Evolutionary conservation across 1,140 invertebrate species (phyloP).

Genomic region (Trinorchestia longiramus): DNA sequence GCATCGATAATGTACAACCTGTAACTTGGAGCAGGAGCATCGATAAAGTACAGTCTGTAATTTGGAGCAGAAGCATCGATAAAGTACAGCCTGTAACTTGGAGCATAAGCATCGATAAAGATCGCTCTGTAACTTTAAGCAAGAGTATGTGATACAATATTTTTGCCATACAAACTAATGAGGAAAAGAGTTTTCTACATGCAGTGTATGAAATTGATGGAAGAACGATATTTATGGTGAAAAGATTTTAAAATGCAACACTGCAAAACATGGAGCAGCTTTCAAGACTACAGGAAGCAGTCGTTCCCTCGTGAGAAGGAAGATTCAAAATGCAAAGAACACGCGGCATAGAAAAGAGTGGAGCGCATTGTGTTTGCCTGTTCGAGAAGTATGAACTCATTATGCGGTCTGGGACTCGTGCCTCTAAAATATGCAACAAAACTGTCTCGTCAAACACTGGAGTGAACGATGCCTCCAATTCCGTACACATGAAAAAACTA

Average conservation of each 20-base stretch:
- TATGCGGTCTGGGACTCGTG: neutral
- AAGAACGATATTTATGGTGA: neutral
- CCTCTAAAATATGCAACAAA: conserved; percentile 18
- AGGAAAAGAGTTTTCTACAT: neutral
- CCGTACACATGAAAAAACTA: neutral
- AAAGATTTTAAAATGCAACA: neutral
- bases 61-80: neutral
- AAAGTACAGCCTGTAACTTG: neutral
- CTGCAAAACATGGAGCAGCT: neutral
- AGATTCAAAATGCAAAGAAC: neutral
- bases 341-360: neutral
- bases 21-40: neutral
- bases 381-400: neutral
- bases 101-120: neutral
- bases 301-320: neutral
- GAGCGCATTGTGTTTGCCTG: neutral
- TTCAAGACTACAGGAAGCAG: neutral
- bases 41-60: neutral
- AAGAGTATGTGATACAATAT: neutral
- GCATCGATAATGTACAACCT: neutral
- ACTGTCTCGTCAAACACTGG: neutral
- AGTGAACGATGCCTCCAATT: neutral
- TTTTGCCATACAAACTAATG: neutral
- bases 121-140: neutral
- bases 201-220: neutral